Base-by-base conservation (phyloP, 2,113 vertebrate genomes). In the Callithrix jacchus region DNA sequence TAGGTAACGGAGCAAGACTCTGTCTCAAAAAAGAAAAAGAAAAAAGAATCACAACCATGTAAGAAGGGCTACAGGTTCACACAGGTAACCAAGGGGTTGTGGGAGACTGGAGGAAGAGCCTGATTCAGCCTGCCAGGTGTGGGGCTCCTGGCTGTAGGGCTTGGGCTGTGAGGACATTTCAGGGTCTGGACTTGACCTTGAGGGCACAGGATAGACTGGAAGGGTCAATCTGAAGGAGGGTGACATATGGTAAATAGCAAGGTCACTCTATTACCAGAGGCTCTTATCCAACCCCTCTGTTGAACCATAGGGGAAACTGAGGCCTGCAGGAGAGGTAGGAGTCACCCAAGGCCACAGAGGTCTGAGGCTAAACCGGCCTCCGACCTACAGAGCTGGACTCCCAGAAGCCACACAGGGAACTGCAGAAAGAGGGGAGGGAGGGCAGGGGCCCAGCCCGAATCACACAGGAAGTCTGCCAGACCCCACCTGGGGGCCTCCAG, bases 391-490 rank as follows among this genome's bases (percentile, higher is more conserved):
- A 93, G 35, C 52, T 45, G 49, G 54, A 37, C 93, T 54, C 85
- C 27, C 5, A 66, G 56, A 73, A 77, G 45, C 30, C 90, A 56
- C n/a, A 52, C 27, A 23, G 66, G 37, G 58, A 64, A 35, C 58
- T 16, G 52, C 16, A 37, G 45, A 66, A 70, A 74, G 82, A 27
- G 35, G 42, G 74, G 7, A 20, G 8, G 42, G 66, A 13, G 3
- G 27, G 5, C 6, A 1, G 20, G 64, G 56, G 42, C 32, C 40
- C 23, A 35, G 86, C 6, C 68, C 58, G 74, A 76, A 89, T 56
- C 35, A 8, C 86, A 86, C 73, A 79, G 94, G 94, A 96, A 94
- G 93, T 83, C 73, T 35, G 71, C 71, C 30, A 71, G 52, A 73
- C 83, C 77, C 81, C 32, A 45, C 14, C 42, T 52, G 21, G 52